phyloP scores from a whole-genome alignment of 2,113 vertebrate species.

The Ptilorrhoa leucosticta region DNA sequence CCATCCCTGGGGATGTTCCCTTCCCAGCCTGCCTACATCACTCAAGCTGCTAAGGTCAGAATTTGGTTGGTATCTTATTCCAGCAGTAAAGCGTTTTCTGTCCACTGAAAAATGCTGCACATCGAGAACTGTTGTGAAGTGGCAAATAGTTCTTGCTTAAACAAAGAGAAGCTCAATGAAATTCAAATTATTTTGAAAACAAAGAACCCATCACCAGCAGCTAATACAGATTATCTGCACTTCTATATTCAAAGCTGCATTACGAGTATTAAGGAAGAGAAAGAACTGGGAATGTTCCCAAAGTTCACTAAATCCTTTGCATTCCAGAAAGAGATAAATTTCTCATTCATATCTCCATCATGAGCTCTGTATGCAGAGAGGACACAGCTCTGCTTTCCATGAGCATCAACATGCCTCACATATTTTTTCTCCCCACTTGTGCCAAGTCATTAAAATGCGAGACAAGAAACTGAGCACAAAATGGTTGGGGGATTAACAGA shows the following conservation, averaged over 20 bases:
- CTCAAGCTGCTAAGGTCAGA: background rate
- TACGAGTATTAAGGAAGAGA: background rate
- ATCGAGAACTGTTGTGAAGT: background rate
- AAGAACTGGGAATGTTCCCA: background rate
- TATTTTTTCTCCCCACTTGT: conserved; percentile 26
- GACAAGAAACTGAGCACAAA: background rate
- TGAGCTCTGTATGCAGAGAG: background rate
- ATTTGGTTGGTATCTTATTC: background rate
- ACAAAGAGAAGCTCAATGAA: background rate
- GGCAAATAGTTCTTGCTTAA: background rate
- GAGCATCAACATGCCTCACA: background rate
- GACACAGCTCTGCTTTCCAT: background rate
- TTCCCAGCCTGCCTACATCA: background rate
- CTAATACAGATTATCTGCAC: background rate
- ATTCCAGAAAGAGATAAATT: conserved; percentile 19
- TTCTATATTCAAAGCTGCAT: background rate
- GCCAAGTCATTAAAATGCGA: conserved; percentile 17
- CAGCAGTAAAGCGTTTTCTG: background rate
- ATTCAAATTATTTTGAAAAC: background rate
- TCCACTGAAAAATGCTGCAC: background rate
- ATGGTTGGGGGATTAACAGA: background rate
- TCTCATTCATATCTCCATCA: background rate
- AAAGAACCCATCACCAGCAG: background rate
- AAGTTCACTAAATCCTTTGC: background rate
- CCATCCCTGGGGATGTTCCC: background rate